Evolutionary conservation across 2,113 vertebrate species (phyloP).

Genomic region (human (Homo sapiens)): DNA sequence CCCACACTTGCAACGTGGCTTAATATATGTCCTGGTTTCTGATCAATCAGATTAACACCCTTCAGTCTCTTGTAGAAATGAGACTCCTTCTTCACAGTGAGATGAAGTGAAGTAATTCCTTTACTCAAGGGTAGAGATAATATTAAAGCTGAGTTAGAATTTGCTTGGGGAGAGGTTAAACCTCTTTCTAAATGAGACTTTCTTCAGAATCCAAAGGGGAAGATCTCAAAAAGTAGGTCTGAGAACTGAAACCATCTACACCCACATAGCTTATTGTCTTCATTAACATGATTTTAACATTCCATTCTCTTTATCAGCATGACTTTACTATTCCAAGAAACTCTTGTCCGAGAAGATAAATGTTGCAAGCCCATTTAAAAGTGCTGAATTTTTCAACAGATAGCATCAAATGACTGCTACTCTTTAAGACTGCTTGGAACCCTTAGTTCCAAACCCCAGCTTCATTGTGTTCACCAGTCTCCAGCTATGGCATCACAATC

Average conservation of each 20-base stretch:
- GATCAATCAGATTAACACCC: background rate
- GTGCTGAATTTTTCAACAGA: background rate
- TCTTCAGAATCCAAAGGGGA: background rate
- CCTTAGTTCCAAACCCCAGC: background rate
- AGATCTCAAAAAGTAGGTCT: conserved; percentile 1
- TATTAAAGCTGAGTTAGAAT: background rate
- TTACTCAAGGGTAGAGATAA: background rate
- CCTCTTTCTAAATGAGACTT: background rate
- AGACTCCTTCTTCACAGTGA: background rate
- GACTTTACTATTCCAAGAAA: background rate
- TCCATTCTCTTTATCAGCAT: background rate
- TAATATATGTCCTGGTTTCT: background rate
- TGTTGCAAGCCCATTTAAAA: background rate
- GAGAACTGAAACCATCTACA: background rate
- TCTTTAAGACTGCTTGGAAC: background rate
- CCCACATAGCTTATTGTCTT: background rate
- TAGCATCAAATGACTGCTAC: background rate
- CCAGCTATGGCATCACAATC: background rate
- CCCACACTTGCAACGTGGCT: no score
- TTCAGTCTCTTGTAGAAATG: background rate
- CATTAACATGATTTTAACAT: background rate
- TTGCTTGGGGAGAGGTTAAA: background rate
- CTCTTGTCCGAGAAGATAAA: background rate
- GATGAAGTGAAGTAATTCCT: background rate
- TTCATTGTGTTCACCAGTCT: background rate